Base-by-base conservation (phyloP, 2,888 invertebrate species). In the Tenthredo mesomela region DNA sequence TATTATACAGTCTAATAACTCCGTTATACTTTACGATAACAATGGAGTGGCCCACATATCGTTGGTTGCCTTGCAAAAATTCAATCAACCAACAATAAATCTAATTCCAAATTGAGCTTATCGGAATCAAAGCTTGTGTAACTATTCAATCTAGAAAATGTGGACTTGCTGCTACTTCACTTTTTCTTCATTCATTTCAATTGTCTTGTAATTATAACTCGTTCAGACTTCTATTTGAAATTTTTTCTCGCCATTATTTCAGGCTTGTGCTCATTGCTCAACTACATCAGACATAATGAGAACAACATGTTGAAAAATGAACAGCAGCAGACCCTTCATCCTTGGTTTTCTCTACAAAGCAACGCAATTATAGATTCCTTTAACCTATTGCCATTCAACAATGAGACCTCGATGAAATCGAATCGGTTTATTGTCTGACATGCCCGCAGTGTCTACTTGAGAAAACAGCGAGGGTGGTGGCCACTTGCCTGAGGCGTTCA, bases 1-100 rank as follows among this genome's bases (percentile, higher is more conserved):
- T 61, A 37, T 61, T 61, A 61, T 80, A 80, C 80, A 80, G 21
- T 80, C 58, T 80, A 80, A 80, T 80, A 77, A 77, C 54, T 54
- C 54, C 54, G 77, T 15, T n/a, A 80, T 6, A 58, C 21, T 61
- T 50, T 33, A 33, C 77, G 77, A 54, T 77, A 77, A 80, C 80
- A 80, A 80, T 80, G 61, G 61, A 37, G 1, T 80, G 80, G 21
- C 80, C 78, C 40, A 58, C 33, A 80, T 80, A 80, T 80, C 54
- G 78, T 78, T 25, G 33, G 50, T 77, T 43, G 54, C 33, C 37
- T 80, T 80, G 80, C 80, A 21, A 80, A 61, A 58, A 80, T 43
- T 80, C 80, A 40, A 80, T 80, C 58, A 80, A 29, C 61, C 15
- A 40, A 80, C 58, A 61, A 61, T 80, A 61, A 61, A 2, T 61